Evolutionary conservation across 2,113 vertebrate species (phyloP).

Genomic region (Passer domesticus): DNA sequence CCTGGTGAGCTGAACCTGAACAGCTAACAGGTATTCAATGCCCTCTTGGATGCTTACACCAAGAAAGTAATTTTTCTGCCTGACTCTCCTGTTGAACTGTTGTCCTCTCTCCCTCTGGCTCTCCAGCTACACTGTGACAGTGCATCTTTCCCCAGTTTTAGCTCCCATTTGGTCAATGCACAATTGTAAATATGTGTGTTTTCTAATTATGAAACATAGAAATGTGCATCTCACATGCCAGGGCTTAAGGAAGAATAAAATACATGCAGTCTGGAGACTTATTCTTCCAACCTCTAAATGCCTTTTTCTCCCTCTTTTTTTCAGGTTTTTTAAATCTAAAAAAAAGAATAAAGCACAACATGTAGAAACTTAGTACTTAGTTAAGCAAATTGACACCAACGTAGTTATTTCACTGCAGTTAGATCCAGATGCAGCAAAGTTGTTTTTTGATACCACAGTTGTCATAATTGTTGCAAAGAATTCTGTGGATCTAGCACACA

Average conservation of each 20-base stretch:
- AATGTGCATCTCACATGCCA: not conserved
- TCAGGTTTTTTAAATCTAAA: not conserved
- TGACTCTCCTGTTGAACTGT: not conserved
- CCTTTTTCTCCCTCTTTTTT: fast-evolving
- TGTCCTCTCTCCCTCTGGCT: not conserved
- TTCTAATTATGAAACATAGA: not conserved
- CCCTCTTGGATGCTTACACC: not conserved
- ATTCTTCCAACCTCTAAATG: not conserved
- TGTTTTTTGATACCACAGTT: not conserved
- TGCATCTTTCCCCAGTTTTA: not conserved
- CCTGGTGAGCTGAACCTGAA: not conserved
- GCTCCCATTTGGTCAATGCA: not conserved
- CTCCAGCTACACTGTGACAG: not conserved
- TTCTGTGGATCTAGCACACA: not conserved
- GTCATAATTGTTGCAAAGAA: not conserved
- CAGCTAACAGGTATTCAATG: not conserved
- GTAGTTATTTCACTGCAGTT: not conserved
- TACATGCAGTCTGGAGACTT: not conserved
- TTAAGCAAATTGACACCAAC: not conserved
- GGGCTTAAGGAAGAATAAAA: not conserved
- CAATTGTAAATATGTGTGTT: not conserved
- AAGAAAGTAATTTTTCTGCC: not conserved
- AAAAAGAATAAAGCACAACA: not conserved
- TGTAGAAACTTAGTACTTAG: not conserved
- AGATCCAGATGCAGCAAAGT: not conserved